phyloP scores from a whole-genome alignment of 2,113 vertebrate species.

The Ictidomys tridecemlineatus region DNA sequence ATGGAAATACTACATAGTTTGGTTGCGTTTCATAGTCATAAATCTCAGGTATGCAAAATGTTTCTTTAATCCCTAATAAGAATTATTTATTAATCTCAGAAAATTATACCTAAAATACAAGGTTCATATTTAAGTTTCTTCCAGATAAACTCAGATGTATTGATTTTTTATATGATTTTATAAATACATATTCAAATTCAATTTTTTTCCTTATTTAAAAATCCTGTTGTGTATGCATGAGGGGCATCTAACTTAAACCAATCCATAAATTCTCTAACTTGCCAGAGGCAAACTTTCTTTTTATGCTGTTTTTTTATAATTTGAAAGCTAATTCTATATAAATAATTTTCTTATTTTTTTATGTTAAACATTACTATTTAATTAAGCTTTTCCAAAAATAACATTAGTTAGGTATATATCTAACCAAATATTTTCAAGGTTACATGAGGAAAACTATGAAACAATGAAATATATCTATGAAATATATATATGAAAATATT shows the following conservation, averaged over 20 bases:
- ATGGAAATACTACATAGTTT: neutral
- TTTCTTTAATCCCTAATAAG: neutral
- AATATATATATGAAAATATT: no score
- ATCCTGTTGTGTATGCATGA: neutral
- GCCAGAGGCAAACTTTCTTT: neutral
- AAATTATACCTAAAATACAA: neutral
- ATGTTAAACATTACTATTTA: no score
- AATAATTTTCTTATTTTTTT: neutral
- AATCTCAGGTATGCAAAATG: neutral
- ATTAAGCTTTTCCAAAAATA: no score
- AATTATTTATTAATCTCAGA: neutral
- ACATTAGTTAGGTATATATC: no score
- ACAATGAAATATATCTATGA: no score
- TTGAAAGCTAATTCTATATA: neutral
- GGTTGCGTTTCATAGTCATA: neutral
- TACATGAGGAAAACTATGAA: no score
- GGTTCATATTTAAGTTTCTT: neutral
- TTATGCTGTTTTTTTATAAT: neutral
- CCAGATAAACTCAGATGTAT: neutral
- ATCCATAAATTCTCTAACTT: neutral
- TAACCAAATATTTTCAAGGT: no score
- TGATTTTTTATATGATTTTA: neutral
- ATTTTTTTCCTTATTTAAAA: neutral
- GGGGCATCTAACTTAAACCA: neutral
- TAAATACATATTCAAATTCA: neutral